Base-by-base conservation (phyloP, 2,888 invertebrate genomes). In the Dolomedes plantarius region DNA sequence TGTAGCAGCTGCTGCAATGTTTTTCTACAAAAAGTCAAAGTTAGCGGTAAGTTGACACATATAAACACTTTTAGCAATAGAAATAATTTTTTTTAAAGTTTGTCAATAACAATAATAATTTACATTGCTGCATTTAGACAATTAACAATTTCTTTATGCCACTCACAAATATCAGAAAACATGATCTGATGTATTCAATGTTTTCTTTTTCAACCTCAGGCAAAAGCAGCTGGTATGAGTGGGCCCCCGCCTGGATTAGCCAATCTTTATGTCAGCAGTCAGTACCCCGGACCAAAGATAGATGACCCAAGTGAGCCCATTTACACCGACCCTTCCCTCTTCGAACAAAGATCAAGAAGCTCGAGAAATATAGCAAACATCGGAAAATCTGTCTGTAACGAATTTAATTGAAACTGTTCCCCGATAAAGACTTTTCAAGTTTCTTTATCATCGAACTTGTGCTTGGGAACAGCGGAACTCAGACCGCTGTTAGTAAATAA, bases 221-320 rank as follows among this genome's bases (percentile, higher is more conserved):
- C 76, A 2, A 86, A 86, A 69, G 80, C 80, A 71, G 86, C 80
- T 1, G 86, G 80, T 11, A 78, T 80, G 32, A 76, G 56, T 16
- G 86, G 86, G 16, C 82, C 87, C 3, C 82, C 77, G 11, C 81
- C 87, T 23, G 81, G 77, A 7, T 69, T 81, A 3, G 73, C 87
- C 27, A 82, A 87, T 28, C 65, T 86, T 6, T 88, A 87, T 79
- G 75, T 83, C 27, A 46, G 69, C 11, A 80, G 56, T 78, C 87
- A 86, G 28, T 88, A 76, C 72, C 86, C 88, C 0, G 86, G 86
- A n/a, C 87, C 76, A 16, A 85, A 93, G 75, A 96, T 96, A 90
- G 96, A 95, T 90, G 96, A 97, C 91, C 97, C 97, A 41, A 97
- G 96, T 90, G 97, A 97, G 91, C 97, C 97, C 0, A 97, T 97